Conservation (phyloP, 2,888 invertebrate genomes). For the Pachydiplax longipennis region DNA sequence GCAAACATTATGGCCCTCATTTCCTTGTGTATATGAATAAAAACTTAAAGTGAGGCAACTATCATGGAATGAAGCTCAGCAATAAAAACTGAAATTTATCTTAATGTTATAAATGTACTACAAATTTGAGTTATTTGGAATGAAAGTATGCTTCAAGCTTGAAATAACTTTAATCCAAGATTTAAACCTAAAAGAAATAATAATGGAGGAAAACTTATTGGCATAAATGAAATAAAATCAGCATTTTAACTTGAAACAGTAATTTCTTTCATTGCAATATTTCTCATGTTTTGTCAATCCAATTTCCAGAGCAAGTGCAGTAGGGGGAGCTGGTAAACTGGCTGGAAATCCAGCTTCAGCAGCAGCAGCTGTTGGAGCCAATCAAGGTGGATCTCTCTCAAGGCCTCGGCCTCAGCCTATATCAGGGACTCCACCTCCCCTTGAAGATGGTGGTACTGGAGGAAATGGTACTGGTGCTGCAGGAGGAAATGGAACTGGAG, state of each 20-base stretch:
- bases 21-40: no score
- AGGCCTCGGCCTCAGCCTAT: conserved; percentile 89
- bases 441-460: conserved; percentile 55
- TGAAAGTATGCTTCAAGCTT: no score
- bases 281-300: no score
- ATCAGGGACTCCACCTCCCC: conserved; percentile 85
- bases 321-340: conserved; percentile 48
- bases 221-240: neutral
- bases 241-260: neutral
- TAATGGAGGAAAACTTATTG: neutral
- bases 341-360: conserved; percentile 47
- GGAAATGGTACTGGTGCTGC: conserved; percentile 38
- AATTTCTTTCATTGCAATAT: neutral
- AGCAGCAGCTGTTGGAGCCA: conserved; percentile 53
- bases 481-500: conserved; percentile 22
- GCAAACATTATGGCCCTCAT: no score
- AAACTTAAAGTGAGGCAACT: no score
- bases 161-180: no score
- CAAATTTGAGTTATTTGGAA: no score
- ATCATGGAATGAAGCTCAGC: no score
- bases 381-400: conserved; percentile 62
- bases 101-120: no score
- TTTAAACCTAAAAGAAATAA: no score
- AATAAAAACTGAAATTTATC: no score
- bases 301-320: neutral